These are phyloP conservation scores for Phrynocephalus guinanensis DNA, from an alignment of 2,797 vertebrate species.

Conservation along the genomic window DNA sequence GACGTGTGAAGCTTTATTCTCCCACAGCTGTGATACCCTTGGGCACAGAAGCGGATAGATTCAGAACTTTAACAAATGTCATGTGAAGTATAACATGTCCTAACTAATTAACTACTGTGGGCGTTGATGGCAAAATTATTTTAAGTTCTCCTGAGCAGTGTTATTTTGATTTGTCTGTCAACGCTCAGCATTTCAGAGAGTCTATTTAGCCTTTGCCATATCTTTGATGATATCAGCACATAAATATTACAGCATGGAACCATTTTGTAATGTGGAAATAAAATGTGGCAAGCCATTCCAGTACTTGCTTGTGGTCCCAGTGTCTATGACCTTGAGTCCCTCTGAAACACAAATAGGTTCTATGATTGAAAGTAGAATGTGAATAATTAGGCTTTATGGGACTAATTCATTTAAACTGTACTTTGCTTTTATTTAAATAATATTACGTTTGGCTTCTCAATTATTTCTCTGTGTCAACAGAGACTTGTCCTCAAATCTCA, in stretches of 20 bases:
- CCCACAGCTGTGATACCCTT: background rate
- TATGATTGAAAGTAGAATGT: background rate
- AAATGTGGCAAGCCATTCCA: background rate
- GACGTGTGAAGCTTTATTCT: constrained; percentile 20
- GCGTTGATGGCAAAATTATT: background rate
- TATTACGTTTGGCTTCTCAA: background rate
- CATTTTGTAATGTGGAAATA: background rate
- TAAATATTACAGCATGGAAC: background rate
- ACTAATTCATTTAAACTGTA: background rate
- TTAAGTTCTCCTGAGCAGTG: background rate
- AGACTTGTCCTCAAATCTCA: too few species aligned
- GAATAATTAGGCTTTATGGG: background rate
- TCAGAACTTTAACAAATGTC: background rate
- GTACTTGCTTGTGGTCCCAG: background rate
- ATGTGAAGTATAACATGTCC: background rate
- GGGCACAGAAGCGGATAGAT: background rate
- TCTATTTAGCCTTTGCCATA: background rate
- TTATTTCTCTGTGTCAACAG: background rate
- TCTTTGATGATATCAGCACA: background rate
- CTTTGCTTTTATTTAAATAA: background rate
- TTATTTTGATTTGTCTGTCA: background rate
- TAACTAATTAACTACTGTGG: background rate
- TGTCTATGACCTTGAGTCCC: background rate
- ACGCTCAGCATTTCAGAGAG: background rate
- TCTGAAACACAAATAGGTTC: background rate